Evolutionary conservation across 2,113 vertebrate species (phyloP).

Genomic region (Regulus satrapa): DNA sequence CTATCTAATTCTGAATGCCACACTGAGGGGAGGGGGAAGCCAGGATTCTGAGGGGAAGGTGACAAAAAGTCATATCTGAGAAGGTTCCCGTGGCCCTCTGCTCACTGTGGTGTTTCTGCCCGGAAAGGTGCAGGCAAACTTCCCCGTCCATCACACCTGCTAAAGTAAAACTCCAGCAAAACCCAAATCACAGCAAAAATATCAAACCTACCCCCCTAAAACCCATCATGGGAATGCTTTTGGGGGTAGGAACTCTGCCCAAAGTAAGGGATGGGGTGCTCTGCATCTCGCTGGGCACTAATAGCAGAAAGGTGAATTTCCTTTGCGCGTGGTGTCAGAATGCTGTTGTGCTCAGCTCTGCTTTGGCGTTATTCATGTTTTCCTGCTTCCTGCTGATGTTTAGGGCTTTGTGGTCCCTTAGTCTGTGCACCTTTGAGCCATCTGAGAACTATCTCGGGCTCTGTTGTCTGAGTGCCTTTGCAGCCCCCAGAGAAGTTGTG

Average conservation of each 20-base stretch:
- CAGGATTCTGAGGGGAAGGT: neutral
- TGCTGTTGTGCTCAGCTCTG: neutral
- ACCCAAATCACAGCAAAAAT: neutral
- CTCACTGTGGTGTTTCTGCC: neutral
- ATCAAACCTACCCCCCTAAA: fast-evolving
- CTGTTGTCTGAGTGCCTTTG: neutral
- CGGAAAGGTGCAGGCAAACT: neutral
- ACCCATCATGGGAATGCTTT: neutral
- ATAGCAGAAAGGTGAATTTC: fast-evolving
- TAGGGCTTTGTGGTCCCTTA: neutral
- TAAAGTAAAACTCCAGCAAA: neutral
- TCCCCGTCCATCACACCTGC: neutral
- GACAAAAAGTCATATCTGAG: neutral
- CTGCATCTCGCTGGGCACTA: fast-evolving
- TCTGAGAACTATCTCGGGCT: neutral
- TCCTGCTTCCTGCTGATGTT: neutral
- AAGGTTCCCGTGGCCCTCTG: neutral
- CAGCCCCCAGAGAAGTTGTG: neutral
- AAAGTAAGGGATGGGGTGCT: neutral
- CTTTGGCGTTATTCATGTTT: neutral
- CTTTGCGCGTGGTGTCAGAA: neutral
- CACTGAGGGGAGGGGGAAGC: fast-evolving
- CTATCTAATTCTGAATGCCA: neutral
- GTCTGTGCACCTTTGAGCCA: neutral
- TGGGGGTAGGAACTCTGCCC: neutral